These are phyloP conservation scores for Tricholauxania praeusta DNA, from an alignment of 2,888 invertebrate genomes.

Conservation along the genomic window DNA sequence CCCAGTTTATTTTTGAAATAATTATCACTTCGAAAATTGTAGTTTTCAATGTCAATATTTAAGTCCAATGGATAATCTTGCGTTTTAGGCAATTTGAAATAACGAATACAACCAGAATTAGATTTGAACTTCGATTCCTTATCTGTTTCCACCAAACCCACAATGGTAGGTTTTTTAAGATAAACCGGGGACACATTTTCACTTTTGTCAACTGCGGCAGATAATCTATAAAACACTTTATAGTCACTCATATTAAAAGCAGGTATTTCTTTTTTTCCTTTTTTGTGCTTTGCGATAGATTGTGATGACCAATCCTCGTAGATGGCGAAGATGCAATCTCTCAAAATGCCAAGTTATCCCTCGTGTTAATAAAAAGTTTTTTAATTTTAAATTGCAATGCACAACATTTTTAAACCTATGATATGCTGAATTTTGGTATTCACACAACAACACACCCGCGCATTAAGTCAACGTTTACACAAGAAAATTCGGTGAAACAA, in stretches of 20 bases:
- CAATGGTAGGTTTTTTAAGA: neutral
- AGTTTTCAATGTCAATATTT: neutral
- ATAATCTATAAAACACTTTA: conserved; percentile 11
- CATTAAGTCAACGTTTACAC: no score
- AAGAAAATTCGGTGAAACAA: no score
- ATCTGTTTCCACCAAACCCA: conserved; percentile 7
- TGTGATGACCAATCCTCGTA: no score
- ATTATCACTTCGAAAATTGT: neutral
- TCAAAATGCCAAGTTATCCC: no score
- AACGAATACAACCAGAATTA: neutral
- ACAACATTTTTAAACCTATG: no score
- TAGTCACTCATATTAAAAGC: conserved; percentile 2
- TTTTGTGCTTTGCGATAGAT: no score
- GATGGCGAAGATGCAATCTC: no score
- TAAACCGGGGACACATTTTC: neutral
- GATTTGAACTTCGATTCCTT: neutral
- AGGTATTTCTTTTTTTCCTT: no score
- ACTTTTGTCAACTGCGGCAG: neutral
- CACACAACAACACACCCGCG: no score
- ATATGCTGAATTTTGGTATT: no score
- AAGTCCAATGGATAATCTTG: conserved; percentile 21
- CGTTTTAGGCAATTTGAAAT: conserved; percentile 7
- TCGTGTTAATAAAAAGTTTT: no score
- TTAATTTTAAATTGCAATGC: no score
- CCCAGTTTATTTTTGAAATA: neutral